Percentiles rank a stretch among this genome's conserved stretches.
Conservation (phyloP, 2,888 invertebrate species). For the Thyatira batis region DNA sequence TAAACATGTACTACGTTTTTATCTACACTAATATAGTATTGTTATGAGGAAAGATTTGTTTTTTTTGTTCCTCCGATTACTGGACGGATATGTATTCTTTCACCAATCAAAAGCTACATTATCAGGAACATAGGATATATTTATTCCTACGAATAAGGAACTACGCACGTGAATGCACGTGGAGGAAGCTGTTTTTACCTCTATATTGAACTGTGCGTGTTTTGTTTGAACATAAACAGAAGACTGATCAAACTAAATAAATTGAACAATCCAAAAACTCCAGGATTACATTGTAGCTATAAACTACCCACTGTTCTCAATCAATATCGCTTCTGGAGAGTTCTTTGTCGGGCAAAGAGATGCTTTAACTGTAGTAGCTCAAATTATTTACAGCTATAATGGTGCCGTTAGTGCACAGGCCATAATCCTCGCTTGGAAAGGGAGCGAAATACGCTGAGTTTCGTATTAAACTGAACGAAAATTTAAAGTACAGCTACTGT, state of each 20-base stretch:
- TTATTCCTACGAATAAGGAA: too few relatives aligned
- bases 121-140: too few relatives aligned
- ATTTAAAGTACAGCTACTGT: background rate
- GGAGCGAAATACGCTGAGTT: slow-evolving; percentile 4
- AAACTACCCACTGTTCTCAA: slow-evolving; percentile 47
- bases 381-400: slow-evolving; percentile 42
- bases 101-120: too few relatives aligned
- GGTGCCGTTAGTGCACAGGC: slow-evolving; percentile 27
- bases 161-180: too few relatives aligned
- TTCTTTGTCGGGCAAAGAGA: slow-evolving; percentile 41
- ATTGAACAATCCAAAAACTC: background rate
- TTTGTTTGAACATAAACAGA: too few relatives aligned
- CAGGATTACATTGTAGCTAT: slow-evolving; percentile 9
- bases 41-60: too few relatives aligned
- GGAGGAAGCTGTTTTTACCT: too few relatives aligned
- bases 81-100: too few relatives aligned
- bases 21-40: background rate
- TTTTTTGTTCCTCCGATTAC: too few relatives aligned
- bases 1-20: background rate
- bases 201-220: too few relatives aligned
- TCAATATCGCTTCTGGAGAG: slow-evolving; percentile 39
- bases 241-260: background rate
- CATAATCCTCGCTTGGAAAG: slow-evolving; percentile 27
- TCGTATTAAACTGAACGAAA: background rate
- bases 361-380: slow-evolving; percentile 36